These are phyloP conservation scores for Caenorhabditis briggsae DNA, from an alignment of 1,140 invertebrate genomes.

Conservation along the genomic window DNA sequence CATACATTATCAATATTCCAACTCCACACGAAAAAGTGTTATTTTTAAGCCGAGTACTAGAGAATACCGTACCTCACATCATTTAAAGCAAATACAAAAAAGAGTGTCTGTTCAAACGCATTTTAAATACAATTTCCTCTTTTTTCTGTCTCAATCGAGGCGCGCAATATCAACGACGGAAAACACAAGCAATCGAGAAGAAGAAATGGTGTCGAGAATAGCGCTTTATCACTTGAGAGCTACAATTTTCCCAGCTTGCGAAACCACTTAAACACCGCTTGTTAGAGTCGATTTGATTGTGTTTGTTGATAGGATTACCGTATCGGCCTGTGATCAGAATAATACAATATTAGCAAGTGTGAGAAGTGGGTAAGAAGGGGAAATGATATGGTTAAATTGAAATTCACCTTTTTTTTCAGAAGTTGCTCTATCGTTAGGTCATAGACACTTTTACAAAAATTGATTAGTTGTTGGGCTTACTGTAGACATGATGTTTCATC, in stretches of 20 bases:
- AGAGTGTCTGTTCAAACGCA: conserved; percentile 56
- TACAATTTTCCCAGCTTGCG: conserved; percentile 56
- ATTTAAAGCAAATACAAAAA: conserved; percentile 35
- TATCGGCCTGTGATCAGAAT: conserved; percentile 42
- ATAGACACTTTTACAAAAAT: too few species aligned
- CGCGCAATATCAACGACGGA: conserved; percentile 26
- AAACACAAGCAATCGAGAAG: neutral
- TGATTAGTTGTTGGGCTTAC: neutral
- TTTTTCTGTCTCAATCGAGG: conserved; percentile 41
- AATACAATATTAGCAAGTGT: conserved; percentile 27
- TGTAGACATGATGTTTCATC: neutral
- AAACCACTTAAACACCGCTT: conserved; percentile 51
- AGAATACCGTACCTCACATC: conserved; percentile 48
- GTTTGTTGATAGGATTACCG: conserved; percentile 46
- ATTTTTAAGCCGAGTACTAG: conserved; percentile 15
- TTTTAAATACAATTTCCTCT: conserved; percentile 52
- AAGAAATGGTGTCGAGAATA: conserved; percentile 31
- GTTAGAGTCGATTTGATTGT: conserved; percentile 27
- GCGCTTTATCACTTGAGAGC: conserved; percentile 50
- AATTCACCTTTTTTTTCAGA: neutral
- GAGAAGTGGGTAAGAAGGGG: neutral
- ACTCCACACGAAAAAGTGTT: neutral
- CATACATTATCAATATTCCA: neutral
- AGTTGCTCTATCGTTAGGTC: too few species aligned
- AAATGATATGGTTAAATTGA: neutral